A percentile compares a stretch with the other conserved stretches of the same genome.
phyloP scores from a whole-genome alignment of 2,113 vertebrate genomes.

The Hipposideros armiger region DNA sequence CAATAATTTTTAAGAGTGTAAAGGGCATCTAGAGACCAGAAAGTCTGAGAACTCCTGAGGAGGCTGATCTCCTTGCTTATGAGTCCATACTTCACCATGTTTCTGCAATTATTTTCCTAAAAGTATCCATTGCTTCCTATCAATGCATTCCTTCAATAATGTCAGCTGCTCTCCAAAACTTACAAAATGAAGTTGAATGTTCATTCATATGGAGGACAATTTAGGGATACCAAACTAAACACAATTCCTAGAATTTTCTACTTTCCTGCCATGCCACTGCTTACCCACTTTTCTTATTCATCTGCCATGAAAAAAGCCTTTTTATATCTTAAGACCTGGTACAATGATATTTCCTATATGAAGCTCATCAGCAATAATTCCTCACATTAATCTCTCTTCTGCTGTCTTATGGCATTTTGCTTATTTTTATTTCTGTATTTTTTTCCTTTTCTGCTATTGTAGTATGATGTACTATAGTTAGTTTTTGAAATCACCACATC shows the following conservation, averaged over 20 bases:
- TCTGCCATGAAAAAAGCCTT: neutral
- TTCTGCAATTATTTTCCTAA: conserved; percentile 4
- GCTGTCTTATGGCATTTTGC: neutral
- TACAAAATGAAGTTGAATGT: neutral
- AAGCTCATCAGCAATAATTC: neutral
- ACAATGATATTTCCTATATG: neutral
- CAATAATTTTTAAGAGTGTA: neutral
- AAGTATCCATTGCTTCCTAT: neutral
- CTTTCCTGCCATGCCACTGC: neutral
- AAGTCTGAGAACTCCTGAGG: neutral
- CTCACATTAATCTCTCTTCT: neutral
- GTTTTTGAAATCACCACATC: neutral
- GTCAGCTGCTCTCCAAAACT: neutral
- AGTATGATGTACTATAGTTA: neutral
- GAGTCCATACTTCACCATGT: neutral
- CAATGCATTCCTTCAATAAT: neutral
- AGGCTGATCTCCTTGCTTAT: neutral
- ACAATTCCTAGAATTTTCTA: neutral
- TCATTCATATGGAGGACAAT: neutral
- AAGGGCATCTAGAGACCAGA: neutral
- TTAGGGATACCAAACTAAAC: neutral
- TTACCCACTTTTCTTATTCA: neutral
- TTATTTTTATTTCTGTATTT: conserved; percentile 3
- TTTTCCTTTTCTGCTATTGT: neutral
- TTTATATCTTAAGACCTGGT: neutral